Evolutionary conservation across 64 coral and sea anemone species (phyloP), one percentile per base, ranked within the genome.

Genomic region (Montipora capricornis): DNA sequence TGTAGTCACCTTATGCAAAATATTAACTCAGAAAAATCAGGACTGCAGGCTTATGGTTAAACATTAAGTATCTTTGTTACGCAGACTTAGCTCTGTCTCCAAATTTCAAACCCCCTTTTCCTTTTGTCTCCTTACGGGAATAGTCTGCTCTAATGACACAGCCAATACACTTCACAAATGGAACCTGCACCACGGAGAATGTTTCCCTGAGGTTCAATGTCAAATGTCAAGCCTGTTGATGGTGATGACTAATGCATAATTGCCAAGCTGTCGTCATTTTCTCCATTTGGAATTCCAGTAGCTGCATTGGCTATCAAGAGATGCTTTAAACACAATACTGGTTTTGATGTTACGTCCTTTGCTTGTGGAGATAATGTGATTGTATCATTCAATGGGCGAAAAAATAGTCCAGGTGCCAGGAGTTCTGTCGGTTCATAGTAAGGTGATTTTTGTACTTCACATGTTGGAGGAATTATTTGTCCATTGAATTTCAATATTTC

Each of bases 311-410:
- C 24, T 47, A 14, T 57, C 15, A 84, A 84, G 81, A 84, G 81
- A 69, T 84, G 81, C n/a, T 84, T 84, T 22, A 61, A 84, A 88
- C 69, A 48, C 20, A 49, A 60, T 49, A 74, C 52, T 74, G 87
- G 70, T 74, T 88, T 88, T 88, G 50, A 88, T 88, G 87, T 70
- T 15, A 90, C 88, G 80, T 20, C 61, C 48, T 90, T 90, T 68
- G 37, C 76, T 29, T 78, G 19, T 90, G 49, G 49, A 62, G 88
- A 90, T 15, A 48, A 20, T 80, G 59, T 90, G 15, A 79, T 79
- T 26, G 61, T 80, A 47, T 67, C 48, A 68, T 17, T 64, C 37
- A 47, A 90, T 80, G 88, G 88, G 0, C n/a, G 61, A 50, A 76
- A 80, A 90, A 37, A 58, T 90, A 7, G 76, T 80, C 77, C 76